Evolutionary conservation across 37 sponge, comb jelly and placozoan species (phyloP).

Genomic region (Agelas oroides): DNA sequence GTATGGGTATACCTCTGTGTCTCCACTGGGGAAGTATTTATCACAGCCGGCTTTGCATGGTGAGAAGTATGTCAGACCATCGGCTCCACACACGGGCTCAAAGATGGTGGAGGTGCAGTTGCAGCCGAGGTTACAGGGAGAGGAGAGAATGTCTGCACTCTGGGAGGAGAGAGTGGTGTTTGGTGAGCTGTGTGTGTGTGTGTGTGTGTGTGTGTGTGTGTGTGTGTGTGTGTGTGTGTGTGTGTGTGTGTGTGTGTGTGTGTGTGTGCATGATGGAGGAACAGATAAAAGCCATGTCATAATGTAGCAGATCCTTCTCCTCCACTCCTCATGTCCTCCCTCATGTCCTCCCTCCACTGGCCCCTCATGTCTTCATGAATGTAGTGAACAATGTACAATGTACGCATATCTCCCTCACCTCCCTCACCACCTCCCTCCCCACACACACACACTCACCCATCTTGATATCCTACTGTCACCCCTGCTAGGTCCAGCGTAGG

Average conservation of each 20-base stretch:
- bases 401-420: too few relatives aligned
- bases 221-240: slow-evolving; percentile 32
- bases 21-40: background rate
- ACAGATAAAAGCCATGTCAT: too few relatives aligned
- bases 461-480: slow-evolving; percentile 30
- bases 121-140: slow-evolving; percentile 32
- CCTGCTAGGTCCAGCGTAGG: slow-evolving; percentile 38
- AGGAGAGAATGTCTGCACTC: too few relatives aligned
- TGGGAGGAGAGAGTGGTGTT: background rate
- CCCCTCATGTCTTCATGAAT: too few relatives aligned
- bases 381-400: too few relatives aligned
- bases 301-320: too few relatives aligned
- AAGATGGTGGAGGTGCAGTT: slow-evolving; percentile 40
- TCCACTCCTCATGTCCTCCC: too few relatives aligned
- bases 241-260: slow-evolving; percentile 20
- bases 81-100: slow-evolving; percentile 78
- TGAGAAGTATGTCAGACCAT: slow-evolving; percentile 56
- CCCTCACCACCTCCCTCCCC: too few relatives aligned
- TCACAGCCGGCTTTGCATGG: slow-evolving; percentile 60
- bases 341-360: too few relatives aligned
- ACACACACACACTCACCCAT: slow-evolving; percentile 51
- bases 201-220: slow-evolving; percentile 27
- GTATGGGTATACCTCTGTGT: background rate
- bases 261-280: too few relatives aligned
- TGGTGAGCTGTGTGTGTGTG: slow-evolving; percentile 14